These are phyloP conservation scores for Drosophila anomelani DNA, from an alignment of 2,888 invertebrate species.

Conservation along the genomic window DNA sequence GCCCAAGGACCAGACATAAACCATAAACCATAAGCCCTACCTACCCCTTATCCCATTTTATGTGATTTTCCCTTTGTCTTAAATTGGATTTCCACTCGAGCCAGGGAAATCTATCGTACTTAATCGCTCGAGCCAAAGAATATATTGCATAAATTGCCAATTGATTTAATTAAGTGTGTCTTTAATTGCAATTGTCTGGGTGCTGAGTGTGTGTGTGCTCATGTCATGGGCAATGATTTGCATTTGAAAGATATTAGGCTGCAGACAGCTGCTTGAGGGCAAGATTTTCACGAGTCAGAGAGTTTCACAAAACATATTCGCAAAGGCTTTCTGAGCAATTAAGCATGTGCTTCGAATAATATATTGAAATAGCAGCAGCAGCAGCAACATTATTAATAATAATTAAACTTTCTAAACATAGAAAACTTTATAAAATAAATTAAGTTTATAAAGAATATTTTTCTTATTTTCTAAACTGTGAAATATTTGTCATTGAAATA, in stretches of 20 bases:
- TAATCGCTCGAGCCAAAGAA: constrained; percentile 28
- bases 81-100: constrained; percentile 34
- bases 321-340: constrained; percentile 7
- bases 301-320: neutral
- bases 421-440: neutral
- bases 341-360: neutral
- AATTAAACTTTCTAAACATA: neutral
- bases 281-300: constrained; percentile 6
- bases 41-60: constrained; percentile 36
- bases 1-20: constrained; percentile 22
- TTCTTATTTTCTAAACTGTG: neutral
- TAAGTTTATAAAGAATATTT: no score
- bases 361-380: constrained; percentile 3
- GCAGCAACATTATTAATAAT: neutral
- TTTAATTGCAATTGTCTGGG: constrained; percentile 42
- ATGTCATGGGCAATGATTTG: constrained; percentile 14
- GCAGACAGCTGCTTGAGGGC: constrained; percentile 12
- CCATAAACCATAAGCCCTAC: constrained; percentile 27
- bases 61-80: constrained; percentile 36
- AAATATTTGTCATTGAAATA: neutral
- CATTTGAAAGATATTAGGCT: constrained; percentile 27
- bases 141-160: constrained; percentile 63
- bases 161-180: constrained; percentile 66
- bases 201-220: neutral
- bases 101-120: constrained; percentile 8